Conservation (phyloP, 2,888 invertebrate species). For the Taenaris catops region DNA sequence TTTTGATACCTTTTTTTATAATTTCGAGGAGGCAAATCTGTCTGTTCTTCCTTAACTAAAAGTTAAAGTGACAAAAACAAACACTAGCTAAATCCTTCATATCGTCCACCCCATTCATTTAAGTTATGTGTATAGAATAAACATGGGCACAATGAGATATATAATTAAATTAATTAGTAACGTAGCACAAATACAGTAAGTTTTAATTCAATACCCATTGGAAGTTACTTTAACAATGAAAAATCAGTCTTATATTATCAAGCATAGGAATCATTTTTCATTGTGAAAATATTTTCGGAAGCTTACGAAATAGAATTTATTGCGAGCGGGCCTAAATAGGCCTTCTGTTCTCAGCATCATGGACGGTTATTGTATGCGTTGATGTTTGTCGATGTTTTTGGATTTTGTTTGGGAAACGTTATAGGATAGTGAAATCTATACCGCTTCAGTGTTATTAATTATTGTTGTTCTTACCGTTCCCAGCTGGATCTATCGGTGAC, state of each 20-base stretch:
- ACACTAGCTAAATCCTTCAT: conserved; percentile 11
- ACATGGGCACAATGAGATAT: conserved; percentile 60
- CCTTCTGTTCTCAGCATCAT: conserved; percentile 40
- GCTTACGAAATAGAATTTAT: conserved; percentile 62
- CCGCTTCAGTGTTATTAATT: too few relatives aligned
- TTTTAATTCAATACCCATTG: conserved; percentile 75
- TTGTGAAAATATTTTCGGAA: conserved; percentile 61
- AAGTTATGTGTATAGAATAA: conserved; percentile 58
- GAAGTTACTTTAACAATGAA: conserved; percentile 45
- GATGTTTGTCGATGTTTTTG: conserved; percentile 57
- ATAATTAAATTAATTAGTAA: conserved; percentile 75
- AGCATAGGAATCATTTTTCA: conserved; percentile 63
- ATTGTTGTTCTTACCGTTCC: conserved; percentile 59
- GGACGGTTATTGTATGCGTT: conserved; percentile 44
- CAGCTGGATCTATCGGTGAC: conserved; percentile 69
- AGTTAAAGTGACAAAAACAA: conserved; percentile 4
- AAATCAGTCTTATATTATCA: conserved; percentile 53
- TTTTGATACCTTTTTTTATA: too few relatives aligned
- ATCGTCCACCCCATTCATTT: conserved; percentile 32
- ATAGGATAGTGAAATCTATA: conserved; percentile 42
- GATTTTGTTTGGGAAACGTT: conserved; percentile 45
- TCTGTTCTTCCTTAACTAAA: too few relatives aligned
- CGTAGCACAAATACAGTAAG: conserved; percentile 67
- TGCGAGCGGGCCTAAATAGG: conserved; percentile 41
- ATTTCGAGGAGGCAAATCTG: too few relatives aligned